Conservation (phyloP, 1,140 invertebrate genomes). For the Meloidogyne chitwoodi region DNA sequence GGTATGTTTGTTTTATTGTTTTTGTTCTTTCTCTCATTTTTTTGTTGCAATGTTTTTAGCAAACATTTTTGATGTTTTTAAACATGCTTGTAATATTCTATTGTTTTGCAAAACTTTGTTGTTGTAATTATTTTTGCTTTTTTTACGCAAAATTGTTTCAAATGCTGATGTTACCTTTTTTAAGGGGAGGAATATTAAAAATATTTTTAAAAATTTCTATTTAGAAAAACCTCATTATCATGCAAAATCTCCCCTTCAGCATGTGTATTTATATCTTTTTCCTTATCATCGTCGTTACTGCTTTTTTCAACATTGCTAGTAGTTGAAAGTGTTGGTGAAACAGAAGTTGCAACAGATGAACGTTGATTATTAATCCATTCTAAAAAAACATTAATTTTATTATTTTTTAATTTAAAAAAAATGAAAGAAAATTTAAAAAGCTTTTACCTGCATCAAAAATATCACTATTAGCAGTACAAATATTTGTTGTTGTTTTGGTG, state of each 20-base stretch:
- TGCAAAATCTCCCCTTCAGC: neutral
- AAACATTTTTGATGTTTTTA: neutral
- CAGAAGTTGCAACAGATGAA: neutral
- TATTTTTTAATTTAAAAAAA: neutral
- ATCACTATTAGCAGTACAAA: conserved; percentile 9
- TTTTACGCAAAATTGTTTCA: conserved; percentile 14
- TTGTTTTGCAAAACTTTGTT: conserved; percentile 1
- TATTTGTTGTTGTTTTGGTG: conserved; percentile 4
- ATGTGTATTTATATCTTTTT: neutral
- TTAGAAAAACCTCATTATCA: neutral
- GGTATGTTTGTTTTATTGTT: neutral
- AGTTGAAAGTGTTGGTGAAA: neutral
- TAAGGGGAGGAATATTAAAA: neutral
- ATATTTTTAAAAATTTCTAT: too few species aligned
- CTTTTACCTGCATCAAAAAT: neutral
- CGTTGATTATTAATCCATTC: neutral
- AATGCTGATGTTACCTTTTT: neutral
- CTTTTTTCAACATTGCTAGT: neutral
- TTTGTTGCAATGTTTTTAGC: neutral
- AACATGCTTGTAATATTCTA: neutral
- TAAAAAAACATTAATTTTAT: neutral
- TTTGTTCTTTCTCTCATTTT: neutral
- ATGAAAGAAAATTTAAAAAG: too few species aligned
- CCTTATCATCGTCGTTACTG: neutral
- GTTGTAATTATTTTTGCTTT: neutral